Conservation (phyloP, 2,113 vertebrate species). For the Hippocampus zosterae region DNA sequence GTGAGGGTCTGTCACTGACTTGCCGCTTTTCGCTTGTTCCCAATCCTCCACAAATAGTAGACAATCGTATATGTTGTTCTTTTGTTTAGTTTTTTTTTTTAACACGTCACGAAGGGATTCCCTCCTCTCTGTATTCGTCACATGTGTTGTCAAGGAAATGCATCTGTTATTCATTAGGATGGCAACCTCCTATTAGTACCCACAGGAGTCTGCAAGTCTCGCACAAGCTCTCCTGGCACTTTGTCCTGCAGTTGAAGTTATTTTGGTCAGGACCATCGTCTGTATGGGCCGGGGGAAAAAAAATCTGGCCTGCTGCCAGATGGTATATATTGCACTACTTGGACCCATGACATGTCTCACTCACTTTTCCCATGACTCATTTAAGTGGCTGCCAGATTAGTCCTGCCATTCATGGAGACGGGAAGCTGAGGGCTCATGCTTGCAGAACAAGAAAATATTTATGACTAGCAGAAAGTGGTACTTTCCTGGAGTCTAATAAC, state of each 20-base stretch:
- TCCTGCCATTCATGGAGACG: constrained; percentile 25
- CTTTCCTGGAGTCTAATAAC: constrained; percentile 5
- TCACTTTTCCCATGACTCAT: constrained; percentile 56
- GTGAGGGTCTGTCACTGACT: not conserved
- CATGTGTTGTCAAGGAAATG: constrained; percentile 2
- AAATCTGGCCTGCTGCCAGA: constrained; percentile 30
- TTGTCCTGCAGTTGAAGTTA: not conserved
- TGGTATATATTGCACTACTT: constrained; percentile 7
- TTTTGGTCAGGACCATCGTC: not conserved
- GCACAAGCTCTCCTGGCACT: not conserved
- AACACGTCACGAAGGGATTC: not conserved
- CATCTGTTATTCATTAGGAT: constrained; percentile 4
- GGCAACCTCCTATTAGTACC: not conserved
- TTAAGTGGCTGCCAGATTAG: constrained; percentile 53
- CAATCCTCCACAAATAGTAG: not conserved
- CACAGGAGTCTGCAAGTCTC: not conserved
- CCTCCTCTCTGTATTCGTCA: not conserved
- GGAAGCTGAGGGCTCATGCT: constrained; percentile 22
- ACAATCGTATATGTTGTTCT: not conserved
- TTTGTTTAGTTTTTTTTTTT: too few relatives aligned
- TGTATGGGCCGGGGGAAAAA: not conserved
- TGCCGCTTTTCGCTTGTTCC: not conserved
- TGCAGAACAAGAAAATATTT: constrained; percentile 24
- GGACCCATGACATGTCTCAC: constrained; percentile 41
- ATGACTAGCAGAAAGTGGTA: constrained; percentile 8